Evolutionary conservation across 30 jellyfish, hydroid and myxozoan genomes (phyloP).

Genomic region (Chrysaora quinquecirrha): DNA sequence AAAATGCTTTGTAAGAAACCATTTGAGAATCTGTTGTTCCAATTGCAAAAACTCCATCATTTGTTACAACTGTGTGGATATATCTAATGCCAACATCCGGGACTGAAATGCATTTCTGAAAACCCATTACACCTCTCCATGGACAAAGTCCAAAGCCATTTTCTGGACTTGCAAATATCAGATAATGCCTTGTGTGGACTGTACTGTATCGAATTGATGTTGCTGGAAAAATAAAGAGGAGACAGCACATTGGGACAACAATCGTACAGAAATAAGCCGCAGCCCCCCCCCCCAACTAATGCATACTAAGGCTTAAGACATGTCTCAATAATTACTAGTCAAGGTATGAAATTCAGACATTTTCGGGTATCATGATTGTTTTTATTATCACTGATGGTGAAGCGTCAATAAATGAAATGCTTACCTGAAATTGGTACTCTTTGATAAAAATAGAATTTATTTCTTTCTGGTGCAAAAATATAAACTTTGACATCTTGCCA

Average conservation of each 20-base stretch:
- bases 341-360: no score
- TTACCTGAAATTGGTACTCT: constrained; percentile 41
- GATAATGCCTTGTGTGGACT: constrained; percentile 9
- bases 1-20: constrained; percentile 21
- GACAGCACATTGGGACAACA: no score
- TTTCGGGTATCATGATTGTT: no score
- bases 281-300: no score
- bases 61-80: constrained; percentile 48
- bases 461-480: constrained; percentile 21
- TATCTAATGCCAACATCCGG: constrained; percentile 45
- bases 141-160: constrained; percentile 82
- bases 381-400: not conserved
- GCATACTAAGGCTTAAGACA: no score
- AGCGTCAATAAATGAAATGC: not conserved
- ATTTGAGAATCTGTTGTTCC: constrained; percentile 24
- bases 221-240: constrained; percentile 39
- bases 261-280: no score
- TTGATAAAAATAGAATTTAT: constrained; percentile 49
- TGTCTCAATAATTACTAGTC: no score
- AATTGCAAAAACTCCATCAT: constrained; percentile 58
- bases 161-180: constrained; percentile 60
- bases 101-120: constrained; percentile 60
- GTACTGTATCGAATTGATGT: constrained; percentile 18
- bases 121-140: constrained; percentile 90
- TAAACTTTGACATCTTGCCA: constrained; percentile 8